Base-by-base conservation (phyloP, 2,888 invertebrate genomes). In the Palloptera scutellata region DNA sequence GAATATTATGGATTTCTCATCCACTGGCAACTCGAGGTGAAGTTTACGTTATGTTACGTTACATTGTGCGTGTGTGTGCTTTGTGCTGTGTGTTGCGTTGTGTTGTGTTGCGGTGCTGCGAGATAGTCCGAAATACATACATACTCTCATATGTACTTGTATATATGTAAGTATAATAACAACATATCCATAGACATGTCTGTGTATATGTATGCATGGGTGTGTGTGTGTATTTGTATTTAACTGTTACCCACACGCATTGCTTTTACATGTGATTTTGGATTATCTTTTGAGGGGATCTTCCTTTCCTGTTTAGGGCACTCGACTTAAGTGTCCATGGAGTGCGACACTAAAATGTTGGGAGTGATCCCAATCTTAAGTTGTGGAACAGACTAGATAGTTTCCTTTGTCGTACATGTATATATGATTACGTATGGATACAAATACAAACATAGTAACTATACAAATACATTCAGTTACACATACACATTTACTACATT, bases 301-400 rank as follows among this genome's bases (percentile, higher is more conserved):
- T 64, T 59, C 20, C 59, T 40, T 64, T 42, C 42, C 53, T 58
- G 15, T 53, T n/a, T 51, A 59, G 59, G 40, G 19, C 52, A 64
- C 59, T 64, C 43, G 20, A 45, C 30, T 66, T 55, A 54, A 66
- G 61, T 66, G 61, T 42, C 66, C 66, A 60, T 60, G 40, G 66
- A 61, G 48, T 30, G 48, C 17, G 61, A 30, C 55, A 54, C 65
- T 60, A 66, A 66, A 66, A 61, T 52, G 66, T 43, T 66, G 66
- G 66, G 60, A 60, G 61, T 66, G 66, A 66, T 66, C 43, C 40
- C 66, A 66, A 66, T 66, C 66, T 66, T 19, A 48, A 66, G 61
- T 66, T 45, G 40, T 48, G 41, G 11, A 64, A 52, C 48, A 17
- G 52, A 48, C 41, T 48, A 54, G 54, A 60, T 66, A 52, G 45